Evolutionary conservation across 2,888 invertebrate species (phyloP).

Genomic region (Parnassius smintheus): DNA sequence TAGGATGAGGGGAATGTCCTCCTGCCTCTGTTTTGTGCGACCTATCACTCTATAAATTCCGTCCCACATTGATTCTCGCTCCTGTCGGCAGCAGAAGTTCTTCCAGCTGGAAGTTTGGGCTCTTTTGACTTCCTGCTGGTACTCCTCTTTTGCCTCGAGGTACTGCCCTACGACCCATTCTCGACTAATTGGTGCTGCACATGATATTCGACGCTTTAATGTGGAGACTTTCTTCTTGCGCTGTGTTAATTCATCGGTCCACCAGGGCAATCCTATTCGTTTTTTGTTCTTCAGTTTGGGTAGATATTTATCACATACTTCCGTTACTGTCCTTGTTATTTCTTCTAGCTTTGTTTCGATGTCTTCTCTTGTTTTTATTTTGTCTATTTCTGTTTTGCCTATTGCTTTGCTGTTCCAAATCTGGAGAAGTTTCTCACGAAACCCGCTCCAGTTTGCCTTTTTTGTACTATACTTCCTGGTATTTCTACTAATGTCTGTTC

Average conservation of each 20-base stretch:
- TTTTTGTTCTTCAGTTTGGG: not conserved
- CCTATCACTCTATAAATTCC: constrained; percentile 28
- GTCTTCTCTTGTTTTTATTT: too few species aligned
- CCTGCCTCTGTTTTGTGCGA: constrained; percentile 14
- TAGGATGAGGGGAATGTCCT: constrained; percentile 14
- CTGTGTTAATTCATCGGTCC: not conserved
- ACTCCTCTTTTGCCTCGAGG: constrained; percentile 9
- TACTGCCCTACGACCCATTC: constrained; percentile 23
- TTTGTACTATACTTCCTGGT: not conserved
- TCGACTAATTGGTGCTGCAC: constrained; percentile 10
- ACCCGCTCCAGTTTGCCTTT: too few species aligned
- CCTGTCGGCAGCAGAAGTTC: constrained; percentile 30
- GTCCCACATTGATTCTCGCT: constrained; percentile 30
- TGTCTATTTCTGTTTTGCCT: too few species aligned
- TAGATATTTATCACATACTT: too few species aligned
- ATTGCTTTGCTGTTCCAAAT: too few species aligned
- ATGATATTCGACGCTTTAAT: constrained; percentile 8
- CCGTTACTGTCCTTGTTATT: too few species aligned
- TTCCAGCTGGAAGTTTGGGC: constrained; percentile 31
- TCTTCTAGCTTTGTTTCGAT: too few species aligned
- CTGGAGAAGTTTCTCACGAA: too few species aligned
- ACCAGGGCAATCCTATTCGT: constrained; percentile 2
- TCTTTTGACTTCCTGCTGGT: constrained; percentile 6
- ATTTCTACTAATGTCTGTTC: not conserved
- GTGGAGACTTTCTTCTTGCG: too few species aligned